Evolutionary conservation across 2,797 vertebrate genomes (phyloP), one percentile per base, ranked within the genome.

Genomic region (Pseudomugil tenellus): DNA sequence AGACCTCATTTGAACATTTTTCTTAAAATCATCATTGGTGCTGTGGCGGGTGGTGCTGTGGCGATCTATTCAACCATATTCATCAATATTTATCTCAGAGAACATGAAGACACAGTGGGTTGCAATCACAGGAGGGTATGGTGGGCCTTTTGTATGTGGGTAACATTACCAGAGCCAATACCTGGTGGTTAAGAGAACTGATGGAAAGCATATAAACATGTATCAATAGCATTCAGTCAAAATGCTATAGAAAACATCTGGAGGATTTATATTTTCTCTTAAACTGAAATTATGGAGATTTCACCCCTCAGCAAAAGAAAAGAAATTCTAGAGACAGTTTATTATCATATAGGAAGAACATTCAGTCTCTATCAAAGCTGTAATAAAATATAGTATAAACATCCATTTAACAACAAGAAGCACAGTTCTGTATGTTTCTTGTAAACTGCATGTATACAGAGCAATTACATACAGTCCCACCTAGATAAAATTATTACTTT

Each of bases 401-500:
- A 53, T 61, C 62, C 55, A 39, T 35, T 53, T 59, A 52, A 31
- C 48, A 28, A 41, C 26, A 58, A 46, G 9, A 21, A 13, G 59
- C 35, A 68, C 63, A 62, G 63, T 77, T 79, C 60, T 79, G 34
- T 51, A 67, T 66, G 65, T 84, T 77, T 83, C 72, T 79, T 70
- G 78, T 76, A 28, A 74, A 75, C 16, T n/a, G 37, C 51, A 46
- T 29, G 46, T 28, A 23, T 28, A 2, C 19, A 60, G 29, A 74
- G 55, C 35, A 46, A 12, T 2, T 35, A 58, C 65, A 61, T 60
- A 59, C 57, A 56, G 49, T 54, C 66, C 69, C 56, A 78, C 65
- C 61, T 55, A 69, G 79, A 88, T 81, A 25, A 76, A 83, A 80
- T 63, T 16, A 81, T 80, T 77, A 67, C 63, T 86, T 77, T 76